Base-by-base conservation (phyloP, 2,113 vertebrate species). In the Platanista minor region DNA sequence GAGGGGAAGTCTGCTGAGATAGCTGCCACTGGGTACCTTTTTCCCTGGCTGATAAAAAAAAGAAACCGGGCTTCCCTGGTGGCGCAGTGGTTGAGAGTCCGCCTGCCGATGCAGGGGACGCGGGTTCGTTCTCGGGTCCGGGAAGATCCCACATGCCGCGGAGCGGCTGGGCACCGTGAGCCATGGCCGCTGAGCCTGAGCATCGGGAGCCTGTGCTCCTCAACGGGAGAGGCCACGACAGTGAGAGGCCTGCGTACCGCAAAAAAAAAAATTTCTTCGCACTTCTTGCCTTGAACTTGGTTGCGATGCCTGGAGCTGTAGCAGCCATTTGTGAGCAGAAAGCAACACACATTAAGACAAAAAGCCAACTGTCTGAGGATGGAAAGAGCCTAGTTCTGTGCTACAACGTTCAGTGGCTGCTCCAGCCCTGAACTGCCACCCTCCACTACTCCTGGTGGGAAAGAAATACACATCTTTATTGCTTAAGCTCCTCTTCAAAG, bases 211-310 rank as follows among this genome's bases (percentile, higher is more conserved):
- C n/a, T n/a, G n/a, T n/a, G n/a, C n/a, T n/a, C n/a, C n/a, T n/a
- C n/a, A n/a, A n/a, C n/a, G n/a, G n/a, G n/a, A n/a, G n/a, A n/a
- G n/a, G n/a, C n/a, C n/a, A n/a, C n/a, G n/a, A n/a, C n/a, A n/a
- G n/a, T n/a, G n/a, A n/a, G n/a, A n/a, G n/a, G n/a, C n/a, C n/a
- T n/a, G n/a, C n/a, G n/a, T n/a, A n/a, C n/a, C n/a, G n/a, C n/a
- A 21, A 39, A 75, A n/a, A 3, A 33, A 72, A 27, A 85, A 6
- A 23, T 15, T 81, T 36, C 59, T 49, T 80, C 77, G 85, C 43
- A n/a, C 31, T 74, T 84, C 72, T 93, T 46, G 46, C 54, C 78
- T 90, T 61, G 84, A 83, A 83, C 83, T 84, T 61, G 46, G 57
- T 11, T 46, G 57, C 8, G 89, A 81, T 54, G 69, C 62, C 92